A percentile compares a stretch with the other conserved stretches of the same genome.
These are phyloP conservation scores for Drosophila tristis DNA, from an alignment of 1,140 invertebrate genomes.

Conservation along the genomic window DNA sequence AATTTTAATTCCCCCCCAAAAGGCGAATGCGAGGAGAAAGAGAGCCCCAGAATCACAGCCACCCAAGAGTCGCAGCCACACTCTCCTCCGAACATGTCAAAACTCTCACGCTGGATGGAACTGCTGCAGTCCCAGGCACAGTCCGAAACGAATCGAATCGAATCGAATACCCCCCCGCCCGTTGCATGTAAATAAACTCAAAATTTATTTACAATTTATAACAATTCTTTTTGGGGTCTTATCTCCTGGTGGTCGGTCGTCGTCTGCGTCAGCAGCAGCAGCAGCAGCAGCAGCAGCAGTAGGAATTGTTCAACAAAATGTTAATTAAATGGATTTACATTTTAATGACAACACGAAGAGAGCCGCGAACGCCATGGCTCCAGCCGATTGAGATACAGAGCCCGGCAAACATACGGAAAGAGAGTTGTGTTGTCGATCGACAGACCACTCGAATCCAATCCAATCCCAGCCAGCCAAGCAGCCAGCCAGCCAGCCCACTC, in stretches of 20 bases:
- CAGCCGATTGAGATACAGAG: constrained; percentile 68
- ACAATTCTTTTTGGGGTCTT: constrained; percentile 62
- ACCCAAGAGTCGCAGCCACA: constrained; percentile 44
- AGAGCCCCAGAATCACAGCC: constrained; percentile 31
- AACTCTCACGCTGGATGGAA: constrained; percentile 51
- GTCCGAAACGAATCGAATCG: constrained; percentile 10
- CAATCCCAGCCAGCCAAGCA: neutral
- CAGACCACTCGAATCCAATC: neutral
- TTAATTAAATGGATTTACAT: constrained; percentile 82
- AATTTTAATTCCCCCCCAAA: constrained; percentile 61
- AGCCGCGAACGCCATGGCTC: constrained; percentile 27
- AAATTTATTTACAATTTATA: constrained; percentile 80
- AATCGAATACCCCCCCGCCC: constrained; percentile 26
- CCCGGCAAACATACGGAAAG: neutral
- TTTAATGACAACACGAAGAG: constrained; percentile 79
- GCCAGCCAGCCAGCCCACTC: no score
- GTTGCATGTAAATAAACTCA: constrained; percentile 53
- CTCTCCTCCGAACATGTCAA: constrained; percentile 33
- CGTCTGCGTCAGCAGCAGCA: constrained; percentile 6
- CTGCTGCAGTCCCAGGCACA: constrained; percentile 9
- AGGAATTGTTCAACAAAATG: constrained; percentile 47
- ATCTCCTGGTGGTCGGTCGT: constrained; percentile 72
- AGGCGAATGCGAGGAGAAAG: constrained; percentile 20
- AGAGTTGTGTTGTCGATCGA: constrained; percentile 37
- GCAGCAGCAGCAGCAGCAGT: neutral